Conservation (phyloP, 2,888 invertebrate genomes). For the Folsomia manolachei region DNA sequence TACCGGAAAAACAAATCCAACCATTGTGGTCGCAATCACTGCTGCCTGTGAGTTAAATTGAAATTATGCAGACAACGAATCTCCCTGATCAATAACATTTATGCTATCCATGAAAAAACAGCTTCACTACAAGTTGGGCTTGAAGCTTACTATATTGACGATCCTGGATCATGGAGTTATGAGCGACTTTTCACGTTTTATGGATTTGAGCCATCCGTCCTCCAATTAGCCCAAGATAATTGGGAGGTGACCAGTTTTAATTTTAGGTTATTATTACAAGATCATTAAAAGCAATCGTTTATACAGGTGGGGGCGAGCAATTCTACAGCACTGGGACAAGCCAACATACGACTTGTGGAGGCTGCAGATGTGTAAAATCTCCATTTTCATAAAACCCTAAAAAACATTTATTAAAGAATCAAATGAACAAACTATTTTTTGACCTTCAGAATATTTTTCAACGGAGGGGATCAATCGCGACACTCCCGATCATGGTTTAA, state of each 20-base stretch:
- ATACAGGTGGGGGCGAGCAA: not conserved
- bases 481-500: constrained; percentile 34
- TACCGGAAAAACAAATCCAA: constrained; percentile 27
- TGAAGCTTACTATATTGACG: constrained; percentile 27
- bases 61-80: too few species aligned
- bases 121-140: constrained; percentile 23
- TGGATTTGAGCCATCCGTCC: constrained; percentile 28
- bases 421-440: not conserved
- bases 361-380: not conserved
- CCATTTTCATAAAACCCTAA: not conserved
- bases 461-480: constrained; percentile 36
- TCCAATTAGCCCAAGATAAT: constrained; percentile 33
- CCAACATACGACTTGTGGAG: not conserved
- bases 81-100: too few species aligned
- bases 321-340: not conserved
- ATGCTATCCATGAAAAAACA: too few species aligned
- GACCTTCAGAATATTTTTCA: constrained; percentile 30
- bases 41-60: constrained; percentile 6
- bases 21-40: constrained; percentile 27
- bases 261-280: too few species aligned
- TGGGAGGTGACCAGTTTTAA: constrained; percentile 12
- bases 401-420: not conserved
- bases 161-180: constrained; percentile 23
- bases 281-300: too few species aligned
- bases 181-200: constrained; percentile 28